A percentile compares a stretch with the other conserved stretches of the same genome.
phyloP scores from a whole-genome alignment of 2,797 vertebrate species.

The Hippoglossus hippoglossus region DNA sequence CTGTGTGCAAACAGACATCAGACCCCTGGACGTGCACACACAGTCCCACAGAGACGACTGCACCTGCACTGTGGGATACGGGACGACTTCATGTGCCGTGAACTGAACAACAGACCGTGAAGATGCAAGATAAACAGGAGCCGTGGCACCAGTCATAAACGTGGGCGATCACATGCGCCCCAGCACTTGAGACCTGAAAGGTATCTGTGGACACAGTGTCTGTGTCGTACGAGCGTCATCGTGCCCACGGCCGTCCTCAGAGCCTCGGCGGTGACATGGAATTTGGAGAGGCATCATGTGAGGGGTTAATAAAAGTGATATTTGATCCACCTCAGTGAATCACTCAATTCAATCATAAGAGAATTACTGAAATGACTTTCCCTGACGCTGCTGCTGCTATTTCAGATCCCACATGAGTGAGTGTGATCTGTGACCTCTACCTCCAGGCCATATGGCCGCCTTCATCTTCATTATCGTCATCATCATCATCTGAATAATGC shows the following conservation, averaged over 20 bases:
- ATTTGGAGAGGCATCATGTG: neutral
- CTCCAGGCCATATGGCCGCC: slow-evolving; percentile 23
- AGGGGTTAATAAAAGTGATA: neutral
- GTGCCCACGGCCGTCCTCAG: neutral
- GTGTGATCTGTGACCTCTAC: slow-evolving; percentile 30
- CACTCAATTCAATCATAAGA: slow-evolving; percentile 15
- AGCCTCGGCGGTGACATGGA: neutral
- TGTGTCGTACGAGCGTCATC: neutral
- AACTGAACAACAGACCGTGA: slow-evolving; percentile 65
- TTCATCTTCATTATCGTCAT: slow-evolving; percentile 36
- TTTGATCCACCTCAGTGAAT: slow-evolving; percentile 22
- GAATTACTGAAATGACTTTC: slow-evolving; percentile 10
- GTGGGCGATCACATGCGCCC: slow-evolving; percentile 23
- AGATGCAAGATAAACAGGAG: slow-evolving; percentile 66
- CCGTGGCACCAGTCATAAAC: slow-evolving; percentile 39
- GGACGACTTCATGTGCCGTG: slow-evolving; percentile 36
- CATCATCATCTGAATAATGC: slow-evolving; percentile 41
- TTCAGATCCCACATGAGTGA: too few species aligned
- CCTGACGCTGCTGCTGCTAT: neutral
- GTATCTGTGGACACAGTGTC: slow-evolving; percentile 25
- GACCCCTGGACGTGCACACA: neutral
- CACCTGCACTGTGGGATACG: slow-evolving; percentile 27
- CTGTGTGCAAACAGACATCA: slow-evolving; percentile 13
- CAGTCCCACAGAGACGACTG: slow-evolving; percentile 2
- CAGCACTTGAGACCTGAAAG: slow-evolving; percentile 44